Conservation (phyloP, 2,113 vertebrate genomes). For the Xyliphius kryptos region DNA sequence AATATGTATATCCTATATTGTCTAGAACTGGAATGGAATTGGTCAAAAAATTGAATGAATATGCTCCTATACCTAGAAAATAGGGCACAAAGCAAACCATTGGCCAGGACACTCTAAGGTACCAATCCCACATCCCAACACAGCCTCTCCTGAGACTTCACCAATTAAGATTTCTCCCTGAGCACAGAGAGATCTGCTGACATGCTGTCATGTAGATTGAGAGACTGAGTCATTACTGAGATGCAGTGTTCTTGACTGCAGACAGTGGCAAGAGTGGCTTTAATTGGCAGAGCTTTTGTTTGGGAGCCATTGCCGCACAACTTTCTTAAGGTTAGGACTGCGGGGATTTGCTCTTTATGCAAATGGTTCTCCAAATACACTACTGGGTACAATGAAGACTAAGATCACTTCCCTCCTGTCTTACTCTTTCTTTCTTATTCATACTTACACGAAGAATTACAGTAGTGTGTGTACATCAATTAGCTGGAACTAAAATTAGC, state of each 20-base stretch:
- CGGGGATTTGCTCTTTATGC: slow-evolving; percentile 45
- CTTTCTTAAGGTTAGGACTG: slow-evolving; percentile 47
- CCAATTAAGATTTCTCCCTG: slow-evolving; percentile 44
- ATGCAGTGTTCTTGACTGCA: slow-evolving; percentile 33
- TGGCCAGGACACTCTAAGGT: slow-evolving; percentile 42
- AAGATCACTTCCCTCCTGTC: slow-evolving; percentile 21
- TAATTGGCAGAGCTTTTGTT: slow-evolving; percentile 49
- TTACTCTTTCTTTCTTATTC: slow-evolving; percentile 11
- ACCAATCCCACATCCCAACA: slow-evolving; percentile 28
- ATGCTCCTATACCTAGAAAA: slow-evolving; percentile 25
- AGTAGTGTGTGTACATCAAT: slow-evolving; percentile 19
- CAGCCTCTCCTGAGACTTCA: slow-evolving; percentile 40
- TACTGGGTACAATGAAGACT: slow-evolving; percentile 28
- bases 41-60: slow-evolving; percentile 27
- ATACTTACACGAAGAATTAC: slow-evolving; percentile 13
- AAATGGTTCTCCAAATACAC: slow-evolving; percentile 41
- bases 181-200: slow-evolving; percentile 44
- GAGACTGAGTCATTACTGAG: slow-evolving; percentile 43
- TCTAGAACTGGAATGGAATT: background rate
- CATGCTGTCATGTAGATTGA: slow-evolving; percentile 48
- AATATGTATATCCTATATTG: no score
- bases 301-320: slow-evolving; percentile 33
- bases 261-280: slow-evolving; percentile 38
- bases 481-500: no score
- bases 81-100: slow-evolving; percentile 40